These are phyloP conservation scores for Xyliphius kryptos DNA, from an alignment of 2,113 vertebrate genomes.

Conservation along the genomic window DNA sequence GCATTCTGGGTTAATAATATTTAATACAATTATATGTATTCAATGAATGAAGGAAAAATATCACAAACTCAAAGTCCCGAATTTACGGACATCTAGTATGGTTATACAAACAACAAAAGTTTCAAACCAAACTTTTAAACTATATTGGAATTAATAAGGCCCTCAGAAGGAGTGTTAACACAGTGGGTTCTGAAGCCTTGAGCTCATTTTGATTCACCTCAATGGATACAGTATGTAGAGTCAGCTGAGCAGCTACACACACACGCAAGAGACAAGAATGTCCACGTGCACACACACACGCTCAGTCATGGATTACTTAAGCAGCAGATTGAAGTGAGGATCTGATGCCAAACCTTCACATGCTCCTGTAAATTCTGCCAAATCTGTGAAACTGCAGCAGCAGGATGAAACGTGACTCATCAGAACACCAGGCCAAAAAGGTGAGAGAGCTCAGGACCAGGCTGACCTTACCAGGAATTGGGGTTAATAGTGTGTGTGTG, in stretches of 20 bases:
- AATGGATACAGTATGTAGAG: neutral
- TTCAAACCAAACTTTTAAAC: too few species aligned
- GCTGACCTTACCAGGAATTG: neutral
- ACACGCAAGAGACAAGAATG: neutral
- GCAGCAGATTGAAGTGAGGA: neutral
- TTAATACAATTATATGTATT: too few species aligned
- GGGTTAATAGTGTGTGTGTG: neutral
- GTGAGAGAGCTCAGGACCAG: neutral
- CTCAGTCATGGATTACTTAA: neutral
- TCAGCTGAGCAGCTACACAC: neutral
- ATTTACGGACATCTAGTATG: too few species aligned
- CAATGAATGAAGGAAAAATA: too few species aligned
- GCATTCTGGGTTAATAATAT: too few species aligned
- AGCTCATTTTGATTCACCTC: too few species aligned
- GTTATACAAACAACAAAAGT: too few species aligned
- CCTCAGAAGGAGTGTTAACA: too few species aligned
- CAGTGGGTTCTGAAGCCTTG: too few species aligned
- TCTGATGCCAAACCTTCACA: slow-evolving; percentile 7
- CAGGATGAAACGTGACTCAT: neutral
- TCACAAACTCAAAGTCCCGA: too few species aligned
- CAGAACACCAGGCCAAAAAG: neutral
- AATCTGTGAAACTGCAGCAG: neutral
- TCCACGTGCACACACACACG: neutral
- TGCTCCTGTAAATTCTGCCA: slow-evolving; percentile 11
- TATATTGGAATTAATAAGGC: too few species aligned